Evolutionary conservation across 2,797 vertebrate genomes (phyloP), one percentile per base, ranked within the genome.

Genomic region (Diceros bicornis): DNA sequence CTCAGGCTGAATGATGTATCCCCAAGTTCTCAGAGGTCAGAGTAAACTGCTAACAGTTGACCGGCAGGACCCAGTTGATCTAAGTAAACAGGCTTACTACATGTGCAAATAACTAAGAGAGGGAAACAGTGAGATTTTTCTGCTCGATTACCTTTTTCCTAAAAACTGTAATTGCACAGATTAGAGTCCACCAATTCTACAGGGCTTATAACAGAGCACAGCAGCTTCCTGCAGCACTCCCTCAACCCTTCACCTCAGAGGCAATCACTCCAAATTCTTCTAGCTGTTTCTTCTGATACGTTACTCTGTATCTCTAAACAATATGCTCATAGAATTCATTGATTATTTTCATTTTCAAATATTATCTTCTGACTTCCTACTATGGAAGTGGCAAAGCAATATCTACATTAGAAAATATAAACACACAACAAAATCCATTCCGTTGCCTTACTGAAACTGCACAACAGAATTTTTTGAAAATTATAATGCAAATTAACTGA

Each of bases 401-500:
- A 79, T 20, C 66, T 74, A 89, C 93, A 91, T 72, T 87, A 82
- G 92, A 92, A 96, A 97, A 96, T 59, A 89, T 17, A 94, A 92
- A 92, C 29, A 78, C 21, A 96, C 7, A 57, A 78, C 57, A 92
- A 96, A 97, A 91, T 64, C 32, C 32, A 94, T 59, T 88, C 44
- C 57, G 62, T 13, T 84, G 81, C 72, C 85, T 89, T 93, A 87
- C 1, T 94, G 57, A 96, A 84, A 89, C 50, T 37, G 50, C 2
- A 92, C 50, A 92, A 93, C 12, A 66, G 34, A 88, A 77, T 85
- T 87, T 96, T 95, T n/a, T 1, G 37, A 88, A 97, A 97, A 84
- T 84, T 90, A 83, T 84, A 87, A 94, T 94, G 91, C 62, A 97
- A 96, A 97, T 97, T 90, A 94, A 88, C 71, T 96, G 81, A 92